Evolutionary conservation across 2,113 vertebrate genomes (phyloP), one percentile per base, ranked within the genome.

Genomic region (Acanthochromis polyacanthus): DNA sequence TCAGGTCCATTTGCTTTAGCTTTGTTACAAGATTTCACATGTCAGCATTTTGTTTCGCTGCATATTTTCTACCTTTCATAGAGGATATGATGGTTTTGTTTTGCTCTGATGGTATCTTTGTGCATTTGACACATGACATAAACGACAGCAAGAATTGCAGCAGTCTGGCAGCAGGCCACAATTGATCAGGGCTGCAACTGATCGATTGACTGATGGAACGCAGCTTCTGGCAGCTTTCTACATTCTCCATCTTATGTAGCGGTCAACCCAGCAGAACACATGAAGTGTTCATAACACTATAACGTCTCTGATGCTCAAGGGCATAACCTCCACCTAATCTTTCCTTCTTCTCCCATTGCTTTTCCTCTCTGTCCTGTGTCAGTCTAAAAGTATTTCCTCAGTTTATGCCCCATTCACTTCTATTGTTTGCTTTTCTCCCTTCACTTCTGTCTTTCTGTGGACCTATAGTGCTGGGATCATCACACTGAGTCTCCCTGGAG

Each of bases 401-500:
- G 40, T 61, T 58, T 52, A 48, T 32, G 46, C 7, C n/a, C 28
- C 10, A 16, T 59, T 69, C 20, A 63, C 30, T 61, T 46, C 17
- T 46, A 3, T 4, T 59, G 19, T 75, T 43, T 76, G 30, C 61
- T 65, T 71, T 67, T 64, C 20, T 22, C 40, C 46, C 23, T 56
- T 28, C 53, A 59, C 19, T 4, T 56, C 57, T 30, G 28, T 38
- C n/a, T 45, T n/a, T 63, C 46, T 32, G 10, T 62, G 5, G 59
- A 9, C 60, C 36, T 71, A 19, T 76, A 83, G 10, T 90, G 89
- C 86, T 84, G 65, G 63, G 73, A 57, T 91, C 86, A 88, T 88
- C 89, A 83, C 53, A 78, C 66, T 43, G 57, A 66, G n/a, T 81
- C 66, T 72, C 64, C 64, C 64, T 80, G n/a, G 73, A 89, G 88